Evolutionary conservation across 2,888 invertebrate genomes (phyloP).

Genomic region (Rhamnusium bicolor): DNA sequence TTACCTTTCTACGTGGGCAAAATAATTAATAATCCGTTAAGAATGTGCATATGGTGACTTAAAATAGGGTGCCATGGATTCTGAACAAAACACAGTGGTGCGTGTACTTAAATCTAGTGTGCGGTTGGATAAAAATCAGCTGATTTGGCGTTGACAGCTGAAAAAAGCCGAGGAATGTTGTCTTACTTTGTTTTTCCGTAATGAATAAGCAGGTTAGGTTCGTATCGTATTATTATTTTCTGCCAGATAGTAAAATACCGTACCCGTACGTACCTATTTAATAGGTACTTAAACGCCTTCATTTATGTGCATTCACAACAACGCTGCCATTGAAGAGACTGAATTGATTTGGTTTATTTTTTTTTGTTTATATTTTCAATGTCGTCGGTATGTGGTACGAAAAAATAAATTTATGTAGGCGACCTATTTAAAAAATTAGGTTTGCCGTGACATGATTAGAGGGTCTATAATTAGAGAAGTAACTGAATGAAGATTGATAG

Average conservation of each 20-base stretch:
- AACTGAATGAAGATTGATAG: not conserved
- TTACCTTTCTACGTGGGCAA: conserved; percentile 52
- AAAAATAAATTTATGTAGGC: not conserved
- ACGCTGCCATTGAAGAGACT: conserved; percentile 23
- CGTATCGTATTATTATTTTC: conserved; percentile 19
- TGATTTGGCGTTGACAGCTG: conserved; percentile 1
- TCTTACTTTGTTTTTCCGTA: conserved; percentile 20
- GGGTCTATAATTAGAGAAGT: conserved; percentile 11
- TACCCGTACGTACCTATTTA: too few relatives aligned
- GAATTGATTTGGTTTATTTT: not conserved
- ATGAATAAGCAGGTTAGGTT: conserved; percentile 27
- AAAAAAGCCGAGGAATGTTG: conserved; percentile 26
- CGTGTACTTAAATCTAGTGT: conserved; percentile 31
- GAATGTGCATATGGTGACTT: conserved; percentile 61
- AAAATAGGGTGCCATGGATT: conserved; percentile 44
- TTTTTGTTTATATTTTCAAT: not conserved
- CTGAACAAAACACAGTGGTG: conserved; percentile 32
- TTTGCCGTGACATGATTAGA: conserved; percentile 17
- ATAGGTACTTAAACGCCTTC: conserved; percentile 8
- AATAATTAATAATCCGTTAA: conserved; percentile 42
- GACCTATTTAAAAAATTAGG: conserved; percentile 17
- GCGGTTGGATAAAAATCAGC: conserved; percentile 30
- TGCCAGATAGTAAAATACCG: conserved; percentile 12
- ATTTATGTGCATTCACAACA: not conserved
- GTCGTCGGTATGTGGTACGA: not conserved